These are phyloP conservation scores for Drosophila acutilabella DNA, from an alignment of 2,888 invertebrate genomes.

Conservation along the genomic window DNA sequence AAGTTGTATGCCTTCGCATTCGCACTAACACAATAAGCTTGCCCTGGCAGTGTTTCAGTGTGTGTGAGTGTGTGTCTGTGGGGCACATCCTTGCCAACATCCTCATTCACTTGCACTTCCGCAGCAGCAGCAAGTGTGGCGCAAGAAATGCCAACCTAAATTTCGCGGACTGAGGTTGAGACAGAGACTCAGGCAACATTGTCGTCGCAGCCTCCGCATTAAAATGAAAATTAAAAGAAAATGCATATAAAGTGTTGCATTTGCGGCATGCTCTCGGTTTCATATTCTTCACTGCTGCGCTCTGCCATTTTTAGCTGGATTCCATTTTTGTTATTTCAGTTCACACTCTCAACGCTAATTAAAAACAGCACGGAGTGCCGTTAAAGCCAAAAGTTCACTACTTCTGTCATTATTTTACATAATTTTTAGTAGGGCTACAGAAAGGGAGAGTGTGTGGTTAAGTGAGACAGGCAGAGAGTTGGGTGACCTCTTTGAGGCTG, in stretches of 20 bases:
- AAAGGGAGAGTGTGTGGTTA: not conserved
- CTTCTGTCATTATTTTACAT: slow-evolving; percentile 36
- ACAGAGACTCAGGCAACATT: slow-evolving; percentile 12
- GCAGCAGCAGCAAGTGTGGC: slow-evolving; percentile 40
- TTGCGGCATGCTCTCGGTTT: slow-evolving; percentile 56
- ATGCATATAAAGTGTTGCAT: slow-evolving; percentile 79
- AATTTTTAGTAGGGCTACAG: not conserved
- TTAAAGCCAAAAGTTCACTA: slow-evolving; percentile 77
- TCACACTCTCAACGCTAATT: slow-evolving; percentile 67
- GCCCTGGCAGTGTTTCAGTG: slow-evolving; percentile 9
- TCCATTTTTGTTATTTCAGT: slow-evolving; percentile 13
- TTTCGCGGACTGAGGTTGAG: slow-evolving; percentile 50
- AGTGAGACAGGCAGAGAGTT: slow-evolving; percentile 5
- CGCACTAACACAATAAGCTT: slow-evolving; percentile 41
- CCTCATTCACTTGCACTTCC: slow-evolving; percentile 22
- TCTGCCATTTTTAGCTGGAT: slow-evolving; percentile 9
- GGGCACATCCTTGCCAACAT: slow-evolving; percentile 43
- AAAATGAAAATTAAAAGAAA: slow-evolving; percentile 77
- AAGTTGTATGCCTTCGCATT: slow-evolving; percentile 63
- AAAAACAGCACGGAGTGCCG: slow-evolving; percentile 74
- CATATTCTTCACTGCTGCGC: slow-evolving; percentile 30
- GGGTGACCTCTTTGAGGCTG: slow-evolving; percentile 22
- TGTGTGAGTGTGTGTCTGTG: not conserved
- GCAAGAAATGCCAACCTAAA: slow-evolving; percentile 74
- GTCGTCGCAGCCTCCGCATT: slow-evolving; percentile 59